Evolutionary conservation across 1,140 invertebrate species (phyloP).

Genomic region (Trichoplusia ni): DNA sequence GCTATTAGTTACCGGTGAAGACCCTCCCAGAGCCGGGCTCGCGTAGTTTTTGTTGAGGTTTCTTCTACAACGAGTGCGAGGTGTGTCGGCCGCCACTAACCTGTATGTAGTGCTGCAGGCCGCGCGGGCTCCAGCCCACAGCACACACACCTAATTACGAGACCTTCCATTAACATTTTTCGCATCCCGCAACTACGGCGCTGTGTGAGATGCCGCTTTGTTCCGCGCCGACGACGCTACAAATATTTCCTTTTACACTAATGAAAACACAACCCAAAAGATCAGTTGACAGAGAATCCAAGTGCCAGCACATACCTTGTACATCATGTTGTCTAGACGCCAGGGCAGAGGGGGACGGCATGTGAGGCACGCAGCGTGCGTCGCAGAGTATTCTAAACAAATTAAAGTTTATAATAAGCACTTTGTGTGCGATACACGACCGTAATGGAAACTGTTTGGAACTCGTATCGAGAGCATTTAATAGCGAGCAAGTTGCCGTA

Average conservation of each 20-base stretch:
- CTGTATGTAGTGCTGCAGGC: too few species aligned
- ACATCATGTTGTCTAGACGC: not conserved
- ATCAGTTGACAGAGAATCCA: not conserved
- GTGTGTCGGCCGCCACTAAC: too few species aligned
- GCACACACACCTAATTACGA: not conserved
- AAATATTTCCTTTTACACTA: slow-evolving; percentile 6
- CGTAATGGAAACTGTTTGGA: not conserved
- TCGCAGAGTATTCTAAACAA: not conserved
- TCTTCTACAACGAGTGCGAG: too few species aligned
- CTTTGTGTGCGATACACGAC: slow-evolving; percentile 11
- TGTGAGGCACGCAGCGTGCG: not conserved
- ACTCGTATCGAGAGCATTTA: not conserved
- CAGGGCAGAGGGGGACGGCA: not conserved
- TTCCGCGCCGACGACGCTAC: not conserved
- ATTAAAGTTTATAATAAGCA: slow-evolving; percentile 26
- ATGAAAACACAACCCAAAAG: not conserved
- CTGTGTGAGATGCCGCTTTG: not conserved
- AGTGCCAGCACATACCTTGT: not conserved
- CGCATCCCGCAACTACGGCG: slow-evolving; percentile 1
- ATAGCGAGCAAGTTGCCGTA: not conserved
- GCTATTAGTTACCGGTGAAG: too few species aligned
- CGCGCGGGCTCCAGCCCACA: too few species aligned
- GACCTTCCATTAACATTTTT: not conserved
- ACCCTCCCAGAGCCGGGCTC: too few species aligned
- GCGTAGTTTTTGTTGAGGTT: too few species aligned